Conservation (phyloP, 1,140 invertebrate species). For the Zaprionus ghesquierei region DNA sequence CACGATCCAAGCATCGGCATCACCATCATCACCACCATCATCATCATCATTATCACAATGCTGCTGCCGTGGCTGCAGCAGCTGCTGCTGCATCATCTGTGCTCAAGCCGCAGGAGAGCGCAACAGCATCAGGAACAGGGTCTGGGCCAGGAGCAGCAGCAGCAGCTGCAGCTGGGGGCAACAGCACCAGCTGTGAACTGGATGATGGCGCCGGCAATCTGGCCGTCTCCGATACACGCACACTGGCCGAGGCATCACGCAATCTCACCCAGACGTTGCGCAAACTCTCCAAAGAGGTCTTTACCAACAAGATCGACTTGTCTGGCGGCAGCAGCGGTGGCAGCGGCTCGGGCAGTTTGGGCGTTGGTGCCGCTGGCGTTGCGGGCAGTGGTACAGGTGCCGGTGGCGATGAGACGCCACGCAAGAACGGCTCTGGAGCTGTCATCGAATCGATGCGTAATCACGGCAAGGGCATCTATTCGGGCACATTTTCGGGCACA, state of each 20-base stretch:
- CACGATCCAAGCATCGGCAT: slow-evolving; percentile 68
- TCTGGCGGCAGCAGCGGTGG: slow-evolving; percentile 48
- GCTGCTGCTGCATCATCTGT: slow-evolving; percentile 2
- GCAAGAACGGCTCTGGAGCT: slow-evolving; percentile 87
- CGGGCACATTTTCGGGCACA: slow-evolving; percentile 92
- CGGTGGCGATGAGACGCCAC: slow-evolving; percentile 82
- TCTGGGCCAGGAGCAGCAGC: background rate
- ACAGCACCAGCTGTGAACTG: slow-evolving; percentile 25
- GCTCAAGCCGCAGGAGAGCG: background rate
- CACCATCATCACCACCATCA: slow-evolving; percentile 73
- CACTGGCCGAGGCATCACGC: slow-evolving; percentile 93
- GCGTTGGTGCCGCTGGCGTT: background rate
- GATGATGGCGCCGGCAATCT: slow-evolving; percentile 77
- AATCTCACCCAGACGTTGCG: slow-evolving; percentile 95
- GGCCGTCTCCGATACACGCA: slow-evolving; percentile 86
- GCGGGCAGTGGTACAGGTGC: background rate
- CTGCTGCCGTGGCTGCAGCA: slow-evolving; percentile 7
- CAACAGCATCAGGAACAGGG: background rate
- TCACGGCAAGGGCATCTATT: slow-evolving; percentile 94
- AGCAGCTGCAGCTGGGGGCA: slow-evolving; percentile 10
- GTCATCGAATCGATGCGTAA: slow-evolving; percentile 97
- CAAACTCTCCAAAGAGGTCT: slow-evolving; percentile 94
- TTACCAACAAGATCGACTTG: slow-evolving; percentile 86
- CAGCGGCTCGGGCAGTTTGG: slow-evolving; percentile 58
- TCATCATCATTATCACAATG: slow-evolving; percentile 63